Percentiles rank a stretch among this genome's conserved stretches.
Conservation (phyloP, 2,113 vertebrate species). For the Syngnathus scovelli region DNA sequence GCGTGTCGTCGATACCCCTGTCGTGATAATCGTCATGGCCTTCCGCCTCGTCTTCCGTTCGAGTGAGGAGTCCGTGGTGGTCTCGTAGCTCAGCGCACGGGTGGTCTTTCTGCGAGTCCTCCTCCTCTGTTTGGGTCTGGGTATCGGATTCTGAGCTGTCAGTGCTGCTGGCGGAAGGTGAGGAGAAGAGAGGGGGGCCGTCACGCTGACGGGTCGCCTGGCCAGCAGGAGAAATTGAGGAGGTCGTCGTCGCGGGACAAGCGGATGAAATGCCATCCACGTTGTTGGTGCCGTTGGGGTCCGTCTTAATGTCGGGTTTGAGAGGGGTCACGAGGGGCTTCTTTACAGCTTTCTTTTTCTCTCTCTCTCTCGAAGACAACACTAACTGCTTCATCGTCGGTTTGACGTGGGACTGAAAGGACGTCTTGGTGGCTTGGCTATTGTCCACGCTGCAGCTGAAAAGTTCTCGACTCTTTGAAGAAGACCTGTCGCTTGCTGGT, state of each 20-base stretch:
- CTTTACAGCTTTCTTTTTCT: conserved; percentile 78
- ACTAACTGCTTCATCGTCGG: conserved; percentile 67
- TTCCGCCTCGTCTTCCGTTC: conserved; percentile 60
- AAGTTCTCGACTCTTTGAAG: conserved; percentile 69
- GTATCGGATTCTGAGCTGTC: conserved; percentile 72
- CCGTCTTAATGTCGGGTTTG: conserved; percentile 73
- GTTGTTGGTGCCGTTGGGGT: conserved; percentile 68
- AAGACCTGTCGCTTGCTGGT: conserved; percentile 68
- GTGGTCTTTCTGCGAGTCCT: conserved; percentile 43
- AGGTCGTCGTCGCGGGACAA: conserved; percentile 54
- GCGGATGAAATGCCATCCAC: conserved; percentile 54
- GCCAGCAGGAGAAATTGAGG: conserved; percentile 50
- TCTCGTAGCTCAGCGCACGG: conserved; percentile 34
- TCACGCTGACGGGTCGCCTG: conserved; percentile 55
- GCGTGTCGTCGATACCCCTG: conserved; percentile 72
- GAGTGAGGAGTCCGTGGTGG: conserved; percentile 39
- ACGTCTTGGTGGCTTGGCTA: conserved; percentile 40
- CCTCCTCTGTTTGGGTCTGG: conserved; percentile 58
- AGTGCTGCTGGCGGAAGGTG: conserved; percentile 67
- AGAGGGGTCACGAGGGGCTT: conserved; percentile 66
- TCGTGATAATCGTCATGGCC: conserved; percentile 59
- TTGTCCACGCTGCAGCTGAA: conserved; percentile 63
- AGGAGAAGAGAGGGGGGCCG: conserved; percentile 59
- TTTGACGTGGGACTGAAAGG: conserved; percentile 55
- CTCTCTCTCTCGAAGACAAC: conserved; percentile 59